phyloP scores from a whole-genome alignment of 23 tunicate species.

The Aplidium turbinatum region DNA sequence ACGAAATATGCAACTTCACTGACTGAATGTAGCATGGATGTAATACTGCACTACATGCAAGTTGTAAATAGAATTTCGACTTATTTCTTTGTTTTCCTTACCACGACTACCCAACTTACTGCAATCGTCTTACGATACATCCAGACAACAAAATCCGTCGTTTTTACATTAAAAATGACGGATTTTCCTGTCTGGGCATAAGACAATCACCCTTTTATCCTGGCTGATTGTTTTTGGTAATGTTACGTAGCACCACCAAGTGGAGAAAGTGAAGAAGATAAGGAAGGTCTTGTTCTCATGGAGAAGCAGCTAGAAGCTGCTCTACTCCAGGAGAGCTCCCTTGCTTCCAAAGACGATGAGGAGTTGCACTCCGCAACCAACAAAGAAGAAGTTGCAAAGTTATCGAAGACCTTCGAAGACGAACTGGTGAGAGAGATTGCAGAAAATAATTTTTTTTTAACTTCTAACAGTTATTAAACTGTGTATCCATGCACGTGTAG shows the following conservation, averaged over 20 bases:
- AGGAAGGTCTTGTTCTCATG: conserved; percentile 44
- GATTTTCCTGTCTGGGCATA: too few species aligned
- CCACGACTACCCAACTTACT: too few species aligned
- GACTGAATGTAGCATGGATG: too few species aligned
- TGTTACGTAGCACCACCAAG: conserved; percentile 1
- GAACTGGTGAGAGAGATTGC: conserved; percentile 49
- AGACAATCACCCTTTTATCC: too few species aligned
- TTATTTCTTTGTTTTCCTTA: too few species aligned
- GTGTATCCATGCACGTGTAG: neutral
- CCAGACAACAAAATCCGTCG: too few species aligned
- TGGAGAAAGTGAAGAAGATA: conserved; percentile 38
- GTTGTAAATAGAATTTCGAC: too few species aligned
- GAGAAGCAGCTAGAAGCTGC: conserved; percentile 87
- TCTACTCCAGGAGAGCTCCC: conserved; percentile 65
- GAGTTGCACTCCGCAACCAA: conserved; percentile 23
- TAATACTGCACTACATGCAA: too few species aligned
- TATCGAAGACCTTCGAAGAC: conserved; percentile 78
- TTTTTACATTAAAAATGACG: too few species aligned
- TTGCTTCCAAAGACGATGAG: conserved; percentile 56
- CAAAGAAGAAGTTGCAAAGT: conserved; percentile 58
- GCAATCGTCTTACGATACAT: too few species aligned
- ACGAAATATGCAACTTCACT: too few species aligned
- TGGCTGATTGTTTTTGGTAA: too few species aligned
- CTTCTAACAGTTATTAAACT: neutral
- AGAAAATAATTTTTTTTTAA: neutral